Base-by-base conservation (phyloP, 1,140 invertebrate genomes). In the Papilio polytes region DNA sequence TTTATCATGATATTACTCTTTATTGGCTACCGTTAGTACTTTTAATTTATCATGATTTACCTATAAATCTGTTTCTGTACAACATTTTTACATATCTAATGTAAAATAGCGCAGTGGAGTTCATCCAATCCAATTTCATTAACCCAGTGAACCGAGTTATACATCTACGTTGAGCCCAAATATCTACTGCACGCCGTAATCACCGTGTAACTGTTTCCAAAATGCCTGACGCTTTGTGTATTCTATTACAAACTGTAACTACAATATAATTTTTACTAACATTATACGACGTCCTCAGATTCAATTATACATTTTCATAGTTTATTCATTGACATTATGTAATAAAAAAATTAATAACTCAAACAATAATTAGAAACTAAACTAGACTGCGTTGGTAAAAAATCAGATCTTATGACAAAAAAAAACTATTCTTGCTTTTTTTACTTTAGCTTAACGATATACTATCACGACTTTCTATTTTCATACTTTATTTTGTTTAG, bases 41-140 rank as follows among this genome's bases (percentile, higher is more conserved):
- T 56, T 56, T n/a, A 20, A 56, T 56, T 20, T 20, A 20, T 56
- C 8, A 18, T 20, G 53, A 2, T 9, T n/a, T 56, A 20, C 3
- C n/a, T 56, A 53, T 66, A 26, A 36, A 15, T 70, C 22, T 26
- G 31, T 70, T 70, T 70, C 20, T 6, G 22, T 18, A 20, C 20
- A 73, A 44, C 9, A 73, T 20, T 72, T 18, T 46, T 44, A 73
- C 26, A 22, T 44, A 74, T 12, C 4, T 44, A 20, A 7, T 46
- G 44, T 36, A 46, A 46, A 44, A 74, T 46, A 74, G 72, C 36
- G 36, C 18, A 74, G 44, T 46, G 20, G 36, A 18, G 26, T n/a
- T 74, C 44, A 74, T 74, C 72, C n/a, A 76, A 76, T 51, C 74
- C 74, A 76, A 76, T 76, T 76, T 76, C 44, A 76, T 76, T 76